Base-by-base conservation (phyloP, 2,888 invertebrate species). In the Polymixis lichenea region DNA sequence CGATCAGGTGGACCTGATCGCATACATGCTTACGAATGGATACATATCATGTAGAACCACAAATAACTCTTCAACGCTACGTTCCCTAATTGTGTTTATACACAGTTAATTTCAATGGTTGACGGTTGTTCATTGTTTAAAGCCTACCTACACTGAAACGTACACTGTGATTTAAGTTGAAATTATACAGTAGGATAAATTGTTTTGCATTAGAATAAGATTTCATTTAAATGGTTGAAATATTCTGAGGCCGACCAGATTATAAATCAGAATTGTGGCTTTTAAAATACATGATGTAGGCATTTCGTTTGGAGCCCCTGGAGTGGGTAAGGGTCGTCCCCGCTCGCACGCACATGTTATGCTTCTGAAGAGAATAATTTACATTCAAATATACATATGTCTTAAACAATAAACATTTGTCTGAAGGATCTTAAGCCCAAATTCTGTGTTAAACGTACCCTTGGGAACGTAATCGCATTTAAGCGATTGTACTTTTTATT, bases 231-330 rank as follows among this genome's bases (percentile, higher is more conserved):
- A 78, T 51, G 62, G 11, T 68, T 58, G 38, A 68, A 78, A 55
- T 74, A 64, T 83, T 65, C 17, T 65, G n/a, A 67, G 71, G 56
- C 58, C 28, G n/a, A 53, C 55, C 0, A 22, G 53, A 25, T 43
- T 71, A 68, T 73, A 74, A 78, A 79, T 76, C 49, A 62, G 32
- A 74, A 56, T 43, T 62, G 25, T 56, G 61, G 72, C 68, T 74
- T 75, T 74, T 62, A 69, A 69, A 75, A 78, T 75, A 55, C 72
- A 68, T 56, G 62, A 78, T 62, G 61, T 65, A 72, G 17, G 32
- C 55, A 53, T 28, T 72, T 64, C 15, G 19, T 49, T 49, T 49
- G 22, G 72, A 73, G 58, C 46, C 61, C 17, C 71, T 71, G 55
- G 46, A 62, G 58, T 64, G 32, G 19, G 28, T 65, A 71, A 75